Base-by-base conservation (phyloP, 2,113 vertebrate genomes). In the Oreotragus oreotragus region DNA sequence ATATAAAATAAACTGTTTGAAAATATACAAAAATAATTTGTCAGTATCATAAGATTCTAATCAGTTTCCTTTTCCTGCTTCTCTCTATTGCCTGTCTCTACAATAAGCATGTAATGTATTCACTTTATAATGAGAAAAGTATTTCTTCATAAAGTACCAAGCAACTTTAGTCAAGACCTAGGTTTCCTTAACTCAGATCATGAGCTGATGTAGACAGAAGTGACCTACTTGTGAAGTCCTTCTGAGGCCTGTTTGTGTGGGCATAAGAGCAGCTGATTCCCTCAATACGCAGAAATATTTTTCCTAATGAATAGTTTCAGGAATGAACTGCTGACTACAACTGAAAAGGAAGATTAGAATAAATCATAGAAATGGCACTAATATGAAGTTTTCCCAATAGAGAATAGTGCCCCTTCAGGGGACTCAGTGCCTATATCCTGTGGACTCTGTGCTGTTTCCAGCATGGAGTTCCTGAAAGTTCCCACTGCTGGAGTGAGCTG, bases 11-110 rank as follows among this genome's bases (percentile, higher is more conserved):
- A 90, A 33, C 60, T 83, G 11, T 12, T 81, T 7, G n/a, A 23
- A 84, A 84, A 92, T 45, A 45, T 28, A n/a, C 27, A 93, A 87
- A 94, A 90, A 58, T n/a, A 79, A 90, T 85, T 86, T 94, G 66
- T 36, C 43, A 51, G 47, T 62, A 21, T 87, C 15, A 21, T 43
- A 81, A 96, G 88, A 77, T 55, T 92, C 45, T 0, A 58, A 60
- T 70, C 19, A 83, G 64, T 89, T 90, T 94, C 28, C 13, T 57
- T 85, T 97, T 88, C 83, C n/a, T 36, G 4, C 30, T 92, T 76
- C 80, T 90, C 62, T 96, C 51, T 47, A 45, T 43, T 70, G n/a
- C 66, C n/a, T 62, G n/a, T 39, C 21, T 97, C 57, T 47, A 60
- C 23, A 84, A 47, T 58, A 96, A 96, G 53, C n/a, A 83, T 36